A percentile compares a stretch with the other conserved stretches of the same genome.
Evolutionary conservation across 2,888 invertebrate genomes (phyloP).

Genomic region (Acleris literana): DNA sequence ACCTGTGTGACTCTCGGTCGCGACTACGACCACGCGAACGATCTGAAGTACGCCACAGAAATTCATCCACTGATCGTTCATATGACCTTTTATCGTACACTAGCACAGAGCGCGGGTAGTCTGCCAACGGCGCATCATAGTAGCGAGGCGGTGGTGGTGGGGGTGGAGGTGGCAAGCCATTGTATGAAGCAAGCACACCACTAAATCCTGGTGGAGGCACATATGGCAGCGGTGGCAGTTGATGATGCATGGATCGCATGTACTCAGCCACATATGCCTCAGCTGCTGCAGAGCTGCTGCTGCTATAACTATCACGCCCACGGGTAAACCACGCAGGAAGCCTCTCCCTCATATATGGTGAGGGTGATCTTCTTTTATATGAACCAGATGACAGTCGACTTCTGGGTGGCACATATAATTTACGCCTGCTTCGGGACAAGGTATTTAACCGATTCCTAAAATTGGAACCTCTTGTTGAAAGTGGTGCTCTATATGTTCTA

Average conservation of each 20-base stretch:
- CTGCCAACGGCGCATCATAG: slow-evolving; percentile 89
- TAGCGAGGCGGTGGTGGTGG: slow-evolving; percentile 86
- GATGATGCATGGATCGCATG: slow-evolving; percentile 94
- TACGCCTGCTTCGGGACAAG: slow-evolving; percentile 82
- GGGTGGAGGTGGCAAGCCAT: slow-evolving; percentile 87
- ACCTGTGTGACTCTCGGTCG: slow-evolving; percentile 82
- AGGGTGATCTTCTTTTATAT: slow-evolving; percentile 83
- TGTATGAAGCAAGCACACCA: slow-evolving; percentile 80
- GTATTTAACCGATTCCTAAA: slow-evolving; percentile 81
- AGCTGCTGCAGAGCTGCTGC: slow-evolving; percentile 85
- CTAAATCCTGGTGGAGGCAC: slow-evolving; percentile 85
- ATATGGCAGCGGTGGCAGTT: slow-evolving; percentile 93
- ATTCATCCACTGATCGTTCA: slow-evolving; percentile 94
- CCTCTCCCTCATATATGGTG: slow-evolving; percentile 84
- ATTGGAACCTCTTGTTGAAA: slow-evolving; percentile 67
- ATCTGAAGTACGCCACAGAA: slow-evolving; percentile 91
- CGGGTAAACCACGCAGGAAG: slow-evolving; percentile 86
- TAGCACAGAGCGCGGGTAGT: slow-evolving; percentile 87
- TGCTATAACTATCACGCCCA: slow-evolving; percentile 69
- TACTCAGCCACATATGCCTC: slow-evolving; percentile 95
- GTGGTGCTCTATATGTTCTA: slow-evolving; percentile 76
- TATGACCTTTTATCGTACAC: slow-evolving; percentile 90
- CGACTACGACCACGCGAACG: slow-evolving; percentile 85
- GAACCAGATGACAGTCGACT: slow-evolving; percentile 82
- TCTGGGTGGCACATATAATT: slow-evolving; percentile 86